phyloP scores from a whole-genome alignment of 2,888 invertebrate genomes.

The Chironomus riparius region DNA sequence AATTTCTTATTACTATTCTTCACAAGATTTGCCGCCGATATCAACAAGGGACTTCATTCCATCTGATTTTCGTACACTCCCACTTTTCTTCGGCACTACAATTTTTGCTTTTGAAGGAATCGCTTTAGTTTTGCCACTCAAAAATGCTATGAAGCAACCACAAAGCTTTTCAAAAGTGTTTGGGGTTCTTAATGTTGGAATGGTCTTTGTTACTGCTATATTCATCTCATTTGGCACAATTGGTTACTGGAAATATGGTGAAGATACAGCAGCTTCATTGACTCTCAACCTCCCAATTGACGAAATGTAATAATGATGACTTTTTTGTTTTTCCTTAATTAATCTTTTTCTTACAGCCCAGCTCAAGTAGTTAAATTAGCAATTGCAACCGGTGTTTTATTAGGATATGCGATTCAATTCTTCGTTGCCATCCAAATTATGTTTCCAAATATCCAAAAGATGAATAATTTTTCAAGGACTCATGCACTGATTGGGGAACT shows the following conservation, averaged over 20 bases:
- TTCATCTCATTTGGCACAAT: conserved; percentile 78
- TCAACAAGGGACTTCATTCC: conserved; percentile 37
- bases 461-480: conserved; percentile 48
- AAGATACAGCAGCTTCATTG: conserved; percentile 69
- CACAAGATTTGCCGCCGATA: conserved; percentile 61
- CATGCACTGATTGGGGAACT: conserved; percentile 56
- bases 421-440: conserved; percentile 88
- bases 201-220: conserved; percentile 67
- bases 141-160: conserved; percentile 82
- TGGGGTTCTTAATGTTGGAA: conserved; percentile 85
- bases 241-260: conserved; percentile 82
- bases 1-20: conserved; percentile 66
- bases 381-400: conserved; percentile 75
- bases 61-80: conserved; percentile 46
- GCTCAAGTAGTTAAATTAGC: conserved; percentile 74
- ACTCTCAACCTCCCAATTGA: conserved; percentile 71
- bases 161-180: conserved; percentile 64
- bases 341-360: conserved; percentile 46
- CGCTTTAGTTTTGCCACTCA: conserved; percentile 84
- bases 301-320: conserved; percentile 42
- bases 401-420: conserved; percentile 89
- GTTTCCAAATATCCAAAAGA: conserved; percentile 59
- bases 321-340: neutral
- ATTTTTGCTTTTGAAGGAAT: conserved; percentile 97
- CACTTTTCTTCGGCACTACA: conserved; percentile 91